Base-by-base conservation (phyloP, 2,888 invertebrate genomes). In the Acleris emargana region DNA sequence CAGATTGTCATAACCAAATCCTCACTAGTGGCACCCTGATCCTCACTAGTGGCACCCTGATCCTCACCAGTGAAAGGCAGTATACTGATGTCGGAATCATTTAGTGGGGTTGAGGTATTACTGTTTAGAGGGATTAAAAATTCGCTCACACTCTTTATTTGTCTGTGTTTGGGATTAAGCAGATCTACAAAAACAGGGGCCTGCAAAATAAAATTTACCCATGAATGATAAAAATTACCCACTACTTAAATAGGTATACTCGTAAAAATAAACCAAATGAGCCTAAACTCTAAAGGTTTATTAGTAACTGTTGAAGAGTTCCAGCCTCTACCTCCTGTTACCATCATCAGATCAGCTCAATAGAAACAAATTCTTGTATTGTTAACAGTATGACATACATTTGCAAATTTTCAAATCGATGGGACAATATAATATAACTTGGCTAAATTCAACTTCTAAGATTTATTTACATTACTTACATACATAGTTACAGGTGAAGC, bases 81-180 rank as follows among this genome's bases (percentile, higher is more conserved):
- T 25, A 25, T 25, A 25, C 25, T 5, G 22, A 22, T 22, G 25
- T 25, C 25, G 25, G 25, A 25, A 25, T 5, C 25, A 25, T 25
- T 25, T 25, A 25, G 25, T 25, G 25, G 25, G 25, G 25, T 25
- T 25, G 25, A 25, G 6, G 6, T 25, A 25, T 25, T 25, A 25
- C 25, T 25, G 1, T 25, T 25, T 7, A 59, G 51, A 59, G 59
- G 59, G 43, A 51, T 51, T 22, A 59, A 17, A 59, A 59, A 52
- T 59, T 59, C 59, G 42, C 59, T 59, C 43, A 59, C 59, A 59
- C 54, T 54, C 54, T 43, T 42, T 54, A 54, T 54, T 54, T 54
- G 42, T 20, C 22, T 54, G 42, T 54, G 54, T 54, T 20, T 54
- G 54, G 54, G 54, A 54, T 54, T 54, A 54, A 54, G 54, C 42